Conservation (phyloP, 2,888 invertebrate genomes). For the Spialia ferax region DNA sequence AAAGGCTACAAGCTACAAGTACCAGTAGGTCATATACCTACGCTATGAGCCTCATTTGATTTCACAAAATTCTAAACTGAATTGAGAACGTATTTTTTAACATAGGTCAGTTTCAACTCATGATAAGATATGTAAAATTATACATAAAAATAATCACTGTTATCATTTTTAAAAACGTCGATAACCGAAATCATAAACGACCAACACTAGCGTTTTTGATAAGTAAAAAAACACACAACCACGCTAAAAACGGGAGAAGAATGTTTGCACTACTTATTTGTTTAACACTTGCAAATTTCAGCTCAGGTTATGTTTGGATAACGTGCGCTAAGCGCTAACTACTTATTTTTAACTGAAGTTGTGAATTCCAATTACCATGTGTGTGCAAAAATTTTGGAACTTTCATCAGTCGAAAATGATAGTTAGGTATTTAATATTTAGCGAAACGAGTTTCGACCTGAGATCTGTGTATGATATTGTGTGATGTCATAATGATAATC, state of each 20-base stretch:
- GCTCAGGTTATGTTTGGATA: not conserved
- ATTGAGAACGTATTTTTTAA: not conserved
- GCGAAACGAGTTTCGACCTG: too few relatives aligned
- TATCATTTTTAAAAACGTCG: not conserved
- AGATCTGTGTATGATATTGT: too few relatives aligned
- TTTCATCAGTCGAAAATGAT: not conserved
- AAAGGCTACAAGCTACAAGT: constrained; percentile 14
- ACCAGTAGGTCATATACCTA: constrained; percentile 11
- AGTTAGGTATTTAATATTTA: too few relatives aligned
- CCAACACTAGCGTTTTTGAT: too few relatives aligned
- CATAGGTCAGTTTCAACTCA: not conserved
- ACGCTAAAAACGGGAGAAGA: not conserved
- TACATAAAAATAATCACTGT: not conserved
- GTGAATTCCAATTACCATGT: constrained; percentile 1
- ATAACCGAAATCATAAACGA: not conserved
- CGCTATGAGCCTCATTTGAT: constrained; percentile 3
- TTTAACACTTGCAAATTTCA: constrained; percentile 13
- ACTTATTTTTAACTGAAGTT: not conserved
- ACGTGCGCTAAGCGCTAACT: constrained; percentile 4
- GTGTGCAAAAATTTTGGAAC: not conserved
- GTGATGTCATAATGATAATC: too few relatives aligned
- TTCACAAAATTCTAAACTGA: not conserved
- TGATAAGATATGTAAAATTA: not conserved
- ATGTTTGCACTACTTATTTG: not conserved
- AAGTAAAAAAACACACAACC: not conserved